These are phyloP conservation scores for Cryptocheilus praepositus DNA, from an alignment of 2,888 invertebrate genomes.

Conservation along the genomic window DNA sequence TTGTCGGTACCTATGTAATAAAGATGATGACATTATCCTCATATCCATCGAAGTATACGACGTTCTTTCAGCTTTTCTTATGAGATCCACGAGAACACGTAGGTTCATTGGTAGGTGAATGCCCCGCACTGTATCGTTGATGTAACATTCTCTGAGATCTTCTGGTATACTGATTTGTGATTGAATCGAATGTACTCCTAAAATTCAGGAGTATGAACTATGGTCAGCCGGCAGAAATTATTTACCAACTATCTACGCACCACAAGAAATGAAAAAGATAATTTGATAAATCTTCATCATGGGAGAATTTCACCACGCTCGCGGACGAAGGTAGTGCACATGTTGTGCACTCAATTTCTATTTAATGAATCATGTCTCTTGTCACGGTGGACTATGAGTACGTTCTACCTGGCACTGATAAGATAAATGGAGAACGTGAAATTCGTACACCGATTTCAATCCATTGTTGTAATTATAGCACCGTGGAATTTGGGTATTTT, in stretches of 20 bases:
- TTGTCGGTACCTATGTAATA: constrained; percentile 72
- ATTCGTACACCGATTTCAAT: constrained; percentile 6
- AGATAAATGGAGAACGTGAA: constrained; percentile 50
- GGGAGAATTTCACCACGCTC: constrained; percentile 17
- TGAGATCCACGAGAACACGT: constrained; percentile 78
- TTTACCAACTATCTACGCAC: constrained; percentile 20
- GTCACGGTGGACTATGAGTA: constrained; percentile 39
- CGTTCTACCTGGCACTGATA: constrained; percentile 53
- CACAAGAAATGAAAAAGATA: constrained; percentile 29
- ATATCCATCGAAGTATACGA: constrained; percentile 77
- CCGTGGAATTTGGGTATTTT: background rate
- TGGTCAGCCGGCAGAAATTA: too few relatives aligned
- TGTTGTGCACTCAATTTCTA: constrained; percentile 20
- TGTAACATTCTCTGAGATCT: constrained; percentile 79
- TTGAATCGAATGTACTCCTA: constrained; percentile 38
- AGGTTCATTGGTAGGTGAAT: constrained; percentile 78
- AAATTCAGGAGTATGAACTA: background rate
- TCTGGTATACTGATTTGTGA: constrained; percentile 75
- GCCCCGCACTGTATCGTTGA: constrained; percentile 73
- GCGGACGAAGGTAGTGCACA: constrained; percentile 11
- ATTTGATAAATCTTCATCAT: constrained; percentile 33
- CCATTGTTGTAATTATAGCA: too few relatives aligned
- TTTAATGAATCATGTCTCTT: constrained; percentile 43
- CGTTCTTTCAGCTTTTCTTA: constrained; percentile 79
- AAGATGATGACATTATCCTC: constrained; percentile 77